Evolutionary conservation across 1,140 invertebrate genomes (phyloP).

Genomic region (Scaptomyza hsui): DNA sequence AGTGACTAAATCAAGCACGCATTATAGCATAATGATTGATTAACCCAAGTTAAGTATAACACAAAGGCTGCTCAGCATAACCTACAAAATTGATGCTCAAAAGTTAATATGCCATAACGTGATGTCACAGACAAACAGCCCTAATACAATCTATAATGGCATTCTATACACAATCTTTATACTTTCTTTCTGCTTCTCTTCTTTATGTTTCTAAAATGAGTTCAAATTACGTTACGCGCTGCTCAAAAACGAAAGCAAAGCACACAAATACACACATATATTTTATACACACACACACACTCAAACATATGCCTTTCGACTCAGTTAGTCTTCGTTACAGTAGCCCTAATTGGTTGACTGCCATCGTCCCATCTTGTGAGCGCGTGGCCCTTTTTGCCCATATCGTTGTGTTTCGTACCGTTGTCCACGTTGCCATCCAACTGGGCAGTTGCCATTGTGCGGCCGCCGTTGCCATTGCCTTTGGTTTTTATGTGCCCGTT

Average conservation of each 20-base stretch:
- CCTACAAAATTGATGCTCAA: slow-evolving; percentile 13
- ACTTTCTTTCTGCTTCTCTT: background rate
- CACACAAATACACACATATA: slow-evolving; percentile 5
- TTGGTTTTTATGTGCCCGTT: slow-evolving; percentile 33
- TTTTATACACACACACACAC: background rate
- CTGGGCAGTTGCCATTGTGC: slow-evolving; percentile 38
- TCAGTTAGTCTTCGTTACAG: slow-evolving; percentile 49
- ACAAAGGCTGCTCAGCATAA: background rate
- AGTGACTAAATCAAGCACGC: background rate
- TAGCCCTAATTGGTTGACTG: slow-evolving; percentile 51
- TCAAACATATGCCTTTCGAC: slow-evolving; percentile 34
- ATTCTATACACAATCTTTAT: background rate
- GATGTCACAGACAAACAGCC: slow-evolving; percentile 14
- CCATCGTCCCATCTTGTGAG: slow-evolving; percentile 26
- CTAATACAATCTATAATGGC: background rate
- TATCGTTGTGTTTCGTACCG: background rate
- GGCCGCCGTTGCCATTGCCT: slow-evolving; percentile 19
- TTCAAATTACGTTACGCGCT: slow-evolving; percentile 50
- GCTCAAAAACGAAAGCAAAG: slow-evolving; percentile 47
- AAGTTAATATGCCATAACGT: slow-evolving; percentile 59
- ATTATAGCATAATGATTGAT: slow-evolving; percentile 33
- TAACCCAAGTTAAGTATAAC: slow-evolving; percentile 7
- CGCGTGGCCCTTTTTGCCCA: slow-evolving; percentile 30
- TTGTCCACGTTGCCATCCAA: slow-evolving; percentile 25
- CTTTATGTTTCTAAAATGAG: slow-evolving; percentile 37